Base-by-base conservation (phyloP, 2,888 invertebrate species). In the Serripes groenlandicus region DNA sequence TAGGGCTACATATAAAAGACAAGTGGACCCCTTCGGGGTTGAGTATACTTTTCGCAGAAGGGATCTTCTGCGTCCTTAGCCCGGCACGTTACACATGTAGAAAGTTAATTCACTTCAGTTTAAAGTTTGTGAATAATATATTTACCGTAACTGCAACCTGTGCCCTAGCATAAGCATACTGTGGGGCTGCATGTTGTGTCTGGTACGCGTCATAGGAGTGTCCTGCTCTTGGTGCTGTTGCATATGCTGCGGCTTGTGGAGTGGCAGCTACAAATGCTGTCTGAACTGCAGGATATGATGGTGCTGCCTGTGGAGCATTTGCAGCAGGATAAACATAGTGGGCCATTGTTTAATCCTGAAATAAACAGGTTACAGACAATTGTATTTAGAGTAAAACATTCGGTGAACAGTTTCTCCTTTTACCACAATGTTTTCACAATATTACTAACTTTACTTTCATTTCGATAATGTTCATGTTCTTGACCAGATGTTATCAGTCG, bases 251-350 rank as follows among this genome's bases (percentile, higher is more conserved):
- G 85, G 97, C 97, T 95, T 98, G 98, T 71, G 97, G 97, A 69
- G 97, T 97, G 82, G 97, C 97, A 58, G 97, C 97, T 28, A 94
- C 97, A 95, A 97, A 97, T 88, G 97, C 97, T 73, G 97, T 96
- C 94, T 97, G 97, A 32, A 97, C 97, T 37, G 97, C 96, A 90
- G 97, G 97, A 95, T 98, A 98, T 35, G 97, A 97, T 72, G 97
- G 97, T 87, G 97, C 97, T 49, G 93, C 90, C 82, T 91, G 92
- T 11, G 91, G 90, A 78, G 85, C 81, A 86, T 91, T 91, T 21
- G 91, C 91, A 35, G 91, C 87, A 52, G 93, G 93, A 75, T 92
- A 93, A 66, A 93, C 92, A 88, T 92, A 93, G 78, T 93, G 93
- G 68, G 93, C 93, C 93, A 93, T 93, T 35, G 68, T 80, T 73